Percentiles rank a stretch among this genome's conserved stretches.
phyloP scores from a whole-genome alignment of 2,797 vertebrate species.

The Echeneis naucrates region DNA sequence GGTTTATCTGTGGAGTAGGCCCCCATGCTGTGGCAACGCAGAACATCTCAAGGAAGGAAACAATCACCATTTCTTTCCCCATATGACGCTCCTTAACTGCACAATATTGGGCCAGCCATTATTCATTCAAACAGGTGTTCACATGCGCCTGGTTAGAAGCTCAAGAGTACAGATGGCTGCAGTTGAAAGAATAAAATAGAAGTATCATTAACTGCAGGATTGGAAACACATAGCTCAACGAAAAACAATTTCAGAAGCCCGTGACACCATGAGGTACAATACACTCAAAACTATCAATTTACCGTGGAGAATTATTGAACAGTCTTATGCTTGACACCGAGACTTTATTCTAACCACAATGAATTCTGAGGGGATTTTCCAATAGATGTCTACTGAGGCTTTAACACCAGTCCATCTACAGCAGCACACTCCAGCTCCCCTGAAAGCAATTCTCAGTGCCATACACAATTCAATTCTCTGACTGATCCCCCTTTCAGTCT shows the following conservation, averaged over 20 bases:
- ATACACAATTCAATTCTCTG: slow-evolving; percentile 64
- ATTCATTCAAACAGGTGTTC: slow-evolving; percentile 70
- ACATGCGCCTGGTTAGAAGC: slow-evolving; percentile 49
- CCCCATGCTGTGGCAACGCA: slow-evolving; percentile 50
- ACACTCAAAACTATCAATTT: slow-evolving; percentile 72
- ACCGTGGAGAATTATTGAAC: slow-evolving; percentile 69
- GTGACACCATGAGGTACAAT: slow-evolving; percentile 54
- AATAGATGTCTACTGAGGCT: slow-evolving; percentile 68
- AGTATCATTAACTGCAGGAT: slow-evolving; percentile 63
- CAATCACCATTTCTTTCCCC: slow-evolving; percentile 69
- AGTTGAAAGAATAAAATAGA: slow-evolving; percentile 61
- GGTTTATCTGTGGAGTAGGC: slow-evolving; percentile 57
- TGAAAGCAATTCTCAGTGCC: slow-evolving; percentile 72
- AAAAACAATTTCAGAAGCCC: slow-evolving; percentile 64
- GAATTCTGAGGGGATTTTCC: slow-evolving; percentile 74
- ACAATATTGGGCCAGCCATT: slow-evolving; percentile 44
- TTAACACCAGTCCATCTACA: slow-evolving; percentile 68
- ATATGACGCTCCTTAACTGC: slow-evolving; percentile 58
- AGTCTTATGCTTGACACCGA: slow-evolving; percentile 55
- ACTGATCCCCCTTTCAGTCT: slow-evolving; percentile 55
- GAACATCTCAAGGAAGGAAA: slow-evolving; percentile 62
- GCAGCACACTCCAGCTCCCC: slow-evolving; percentile 61
- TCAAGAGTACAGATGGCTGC: slow-evolving; percentile 54
- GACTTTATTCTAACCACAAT: slow-evolving; percentile 72
- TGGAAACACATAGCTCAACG: slow-evolving; percentile 61